phyloP scores from a whole-genome alignment of 1,140 invertebrate genomes.

The Euschistus heros region DNA sequence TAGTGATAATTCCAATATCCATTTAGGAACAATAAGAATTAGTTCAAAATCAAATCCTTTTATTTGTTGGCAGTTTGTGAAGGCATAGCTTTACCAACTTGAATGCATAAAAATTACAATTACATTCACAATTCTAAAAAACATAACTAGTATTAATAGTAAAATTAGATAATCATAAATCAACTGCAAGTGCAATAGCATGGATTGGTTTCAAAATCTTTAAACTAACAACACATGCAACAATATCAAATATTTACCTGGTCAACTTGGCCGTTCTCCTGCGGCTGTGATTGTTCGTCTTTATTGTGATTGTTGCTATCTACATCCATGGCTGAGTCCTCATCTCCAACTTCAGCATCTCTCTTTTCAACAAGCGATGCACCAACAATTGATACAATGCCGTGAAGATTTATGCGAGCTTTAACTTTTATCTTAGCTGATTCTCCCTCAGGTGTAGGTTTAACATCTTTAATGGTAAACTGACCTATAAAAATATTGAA shows the following conservation, averaged over 20 bases:
- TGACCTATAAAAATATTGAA: conserved; percentile 45
- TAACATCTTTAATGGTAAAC: conserved; percentile 76
- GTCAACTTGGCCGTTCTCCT: conserved; percentile 24
- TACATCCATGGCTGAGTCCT: conserved; percentile 22
- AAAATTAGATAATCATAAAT: too few species aligned
- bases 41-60: too few species aligned
- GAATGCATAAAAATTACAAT: too few species aligned
- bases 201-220: too few species aligned
- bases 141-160: too few species aligned
- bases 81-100: too few species aligned
- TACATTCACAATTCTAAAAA: too few species aligned
- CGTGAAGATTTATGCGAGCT: conserved; percentile 84
- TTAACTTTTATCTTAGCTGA: conserved; percentile 91
- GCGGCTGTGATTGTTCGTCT: conserved; percentile 6
- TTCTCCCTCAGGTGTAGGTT: conserved; percentile 74
- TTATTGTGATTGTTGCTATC: conserved; percentile 7
- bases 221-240: background rate
- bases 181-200: too few species aligned
- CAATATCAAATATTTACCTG: background rate
- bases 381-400: conserved; percentile 74
- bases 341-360: conserved; percentile 30
- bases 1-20: too few species aligned
- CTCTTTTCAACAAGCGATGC: conserved; percentile 79
- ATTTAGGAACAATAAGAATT: too few species aligned
- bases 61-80: too few species aligned